A percentile compares a stretch with the other conserved stretches of the same genome.
These are phyloP conservation scores for Diarsia brunnea DNA, from an alignment of 2,888 invertebrate species.

Conservation along the genomic window DNA sequence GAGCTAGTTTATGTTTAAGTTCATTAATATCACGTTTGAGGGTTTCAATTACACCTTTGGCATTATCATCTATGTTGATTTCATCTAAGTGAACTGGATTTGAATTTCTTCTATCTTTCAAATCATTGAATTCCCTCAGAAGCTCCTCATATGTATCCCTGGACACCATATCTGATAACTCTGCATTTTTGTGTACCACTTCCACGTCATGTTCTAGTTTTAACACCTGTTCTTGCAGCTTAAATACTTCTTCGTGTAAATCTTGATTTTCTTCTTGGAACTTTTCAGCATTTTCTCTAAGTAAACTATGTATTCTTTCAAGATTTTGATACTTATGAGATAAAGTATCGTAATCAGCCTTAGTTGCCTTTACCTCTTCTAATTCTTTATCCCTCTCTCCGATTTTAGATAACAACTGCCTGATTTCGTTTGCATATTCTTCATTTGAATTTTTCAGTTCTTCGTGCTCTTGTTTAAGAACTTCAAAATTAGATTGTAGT, in stretches of 20 bases:
- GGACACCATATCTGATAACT: constrained; percentile 79
- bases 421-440: constrained; percentile 85
- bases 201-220: constrained; percentile 87
- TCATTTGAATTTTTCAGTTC: constrained; percentile 86
- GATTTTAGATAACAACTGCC: constrained; percentile 83
- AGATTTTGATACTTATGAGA: constrained; percentile 88
- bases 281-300: constrained; percentile 88
- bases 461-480: constrained; percentile 86
- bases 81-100: constrained; percentile 83
- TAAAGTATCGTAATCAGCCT: constrained; percentile 83
- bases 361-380: constrained; percentile 71
- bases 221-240: constrained; percentile 86
- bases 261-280: constrained; percentile 90
- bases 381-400: constrained; percentile 86
- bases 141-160: constrained; percentile 83
- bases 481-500: constrained; percentile 88
- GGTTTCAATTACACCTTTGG: constrained; percentile 88
- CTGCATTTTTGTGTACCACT: constrained; percentile 76
- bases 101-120: constrained; percentile 79
- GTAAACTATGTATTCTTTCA: constrained; percentile 84
- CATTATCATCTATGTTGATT: constrained; percentile 88
- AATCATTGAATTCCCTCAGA: constrained; percentile 79
- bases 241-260: constrained; percentile 88
- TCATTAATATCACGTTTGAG: constrained; percentile 87
- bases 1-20: constrained; percentile 81